Evolutionary conservation across 2,888 invertebrate species (phyloP), one percentile per base, ranked within the genome.

Genomic region (Orthonychiurus folsomi): DNA sequence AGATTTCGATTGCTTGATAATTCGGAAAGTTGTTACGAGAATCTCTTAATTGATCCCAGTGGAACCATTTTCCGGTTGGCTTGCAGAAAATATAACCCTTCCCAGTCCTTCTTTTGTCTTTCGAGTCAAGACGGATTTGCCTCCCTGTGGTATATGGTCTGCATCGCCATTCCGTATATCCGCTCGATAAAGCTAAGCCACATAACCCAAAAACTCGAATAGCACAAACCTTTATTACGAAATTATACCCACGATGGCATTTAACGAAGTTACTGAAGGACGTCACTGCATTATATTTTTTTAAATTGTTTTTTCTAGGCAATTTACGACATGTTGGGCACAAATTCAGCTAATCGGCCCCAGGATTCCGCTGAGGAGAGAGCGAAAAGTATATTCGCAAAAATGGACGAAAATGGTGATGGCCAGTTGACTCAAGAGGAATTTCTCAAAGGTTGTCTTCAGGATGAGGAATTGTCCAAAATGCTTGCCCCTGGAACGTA

Each of bases 291-390:
- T n/a, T n/a, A n/a, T n/a, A n/a, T n/a, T n/a, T n/a, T n/a, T n/a
- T n/a, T n/a, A n/a, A n/a, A n/a, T n/a, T n/a, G n/a, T n/a, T 72
- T 68, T 72, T 80, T 82, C 54, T 83, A 97, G 97, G 97, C 97
- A 72, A 97, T 99, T 80, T 99, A 99, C 81, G 96, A 96, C 79
- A 99, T 99, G 97, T 83, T 99, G 74, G 97, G 97, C 62, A 94
- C 94, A 70, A 93, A 93, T 79, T 92, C 92, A 75, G 92, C 92
- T 79, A 93, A 92, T 80, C 83, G 93, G 76, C 93, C 94, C 56
- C 92, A 92, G 50, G 94, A 93, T 78, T 93, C 94, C 23, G 96
- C 97, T 27, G 94, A 96, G 77, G 95, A 96, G 77, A 83, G 97
- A 73, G 97, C 97, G 73, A 93, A 94, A 82, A 96, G 95, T 79